Base-by-base conservation (phyloP, 2,113 vertebrate species). In the Eptatretus burgeri region DNA sequence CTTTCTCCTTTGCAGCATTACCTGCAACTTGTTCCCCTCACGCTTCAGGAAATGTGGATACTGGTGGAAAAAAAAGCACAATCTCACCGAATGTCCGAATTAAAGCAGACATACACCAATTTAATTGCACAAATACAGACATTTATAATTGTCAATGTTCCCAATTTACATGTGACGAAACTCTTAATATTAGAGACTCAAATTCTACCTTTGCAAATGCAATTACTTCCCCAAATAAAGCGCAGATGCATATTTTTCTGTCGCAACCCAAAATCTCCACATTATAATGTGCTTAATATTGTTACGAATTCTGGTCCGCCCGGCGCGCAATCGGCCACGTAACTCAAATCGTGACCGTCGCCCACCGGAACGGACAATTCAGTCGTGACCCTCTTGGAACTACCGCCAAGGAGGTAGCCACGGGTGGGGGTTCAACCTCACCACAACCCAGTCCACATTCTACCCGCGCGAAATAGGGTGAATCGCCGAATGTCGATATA, bases 1-100 rank as follows among this genome's bases (percentile, higher is more conserved):
- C 66, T 95, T 93, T 20, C 88, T 74, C 64, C 88, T 75, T 67
- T 95, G 88, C 62, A 95, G 76, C 82, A 95, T 77, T 65, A 95
- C 80, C 74, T 95, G 87, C 51, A 95, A 80, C 69, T 83, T 85
- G 76, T 95, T 95, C 56, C 85, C 87, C 65, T 95, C 88, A 64
- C 85, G 76, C 66, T 95, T 95, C 69, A 95, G 67, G 74, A 88
- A 95, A 72, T 95, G 88, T 50, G 87, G 85, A 62, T 95, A 95
- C 88, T 95, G 72, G 1, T 0, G 63, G 52, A 41, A 66, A 67
- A 69, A 66, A 50, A 68, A 8, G 67, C 65, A 1, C 4, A 1
- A 2, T 49, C 64, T 49, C 9, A 9, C 49, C n/a, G 0, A 41
- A 41, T 41, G 7, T 41, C 27, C 27, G 3, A 41, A 41, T 41